Conservation (phyloP, 2,888 invertebrate species). For the Apantesis nais region DNA sequence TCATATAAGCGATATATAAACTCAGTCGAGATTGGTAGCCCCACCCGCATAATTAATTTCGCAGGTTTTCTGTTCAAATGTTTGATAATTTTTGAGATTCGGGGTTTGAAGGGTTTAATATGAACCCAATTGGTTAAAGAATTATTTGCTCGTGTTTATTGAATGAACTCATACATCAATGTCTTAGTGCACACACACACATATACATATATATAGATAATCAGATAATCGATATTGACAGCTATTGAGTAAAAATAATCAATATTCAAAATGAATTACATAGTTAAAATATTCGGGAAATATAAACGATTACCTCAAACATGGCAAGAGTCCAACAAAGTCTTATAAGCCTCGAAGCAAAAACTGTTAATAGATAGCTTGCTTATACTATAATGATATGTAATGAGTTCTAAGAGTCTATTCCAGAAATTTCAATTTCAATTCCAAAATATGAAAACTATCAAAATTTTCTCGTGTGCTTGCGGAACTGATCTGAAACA, state of each 20-base stretch:
- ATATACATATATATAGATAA: too few species aligned
- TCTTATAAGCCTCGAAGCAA: not conserved
- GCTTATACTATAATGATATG: not conserved
- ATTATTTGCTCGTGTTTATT: not conserved
- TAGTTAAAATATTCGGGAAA: too few species aligned
- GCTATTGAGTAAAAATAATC: too few species aligned
- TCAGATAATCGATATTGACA: too few species aligned
- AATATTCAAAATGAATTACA: too few species aligned
- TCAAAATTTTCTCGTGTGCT: too few species aligned
- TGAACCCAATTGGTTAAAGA: not conserved
- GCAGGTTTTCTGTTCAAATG: not conserved
- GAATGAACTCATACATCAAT: not conserved
- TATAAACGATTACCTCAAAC: too few species aligned
- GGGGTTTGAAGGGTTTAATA: not conserved
- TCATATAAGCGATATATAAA: slow-evolving; percentile 1
- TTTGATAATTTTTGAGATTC: not conserved
- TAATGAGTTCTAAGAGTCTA: not conserved
- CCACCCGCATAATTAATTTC: not conserved
- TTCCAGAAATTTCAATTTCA: not conserved
- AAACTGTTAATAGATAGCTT: not conserved
- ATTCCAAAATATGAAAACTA: too few species aligned
- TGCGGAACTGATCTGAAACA: too few species aligned
- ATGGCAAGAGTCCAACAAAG: not conserved
- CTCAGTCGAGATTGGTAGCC: not conserved
- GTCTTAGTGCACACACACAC: not conserved